Evolutionary conservation across 2,888 invertebrate genomes (phyloP), one percentile per base, ranked within the genome.

Genomic region (Nomada ferruginata): DNA sequence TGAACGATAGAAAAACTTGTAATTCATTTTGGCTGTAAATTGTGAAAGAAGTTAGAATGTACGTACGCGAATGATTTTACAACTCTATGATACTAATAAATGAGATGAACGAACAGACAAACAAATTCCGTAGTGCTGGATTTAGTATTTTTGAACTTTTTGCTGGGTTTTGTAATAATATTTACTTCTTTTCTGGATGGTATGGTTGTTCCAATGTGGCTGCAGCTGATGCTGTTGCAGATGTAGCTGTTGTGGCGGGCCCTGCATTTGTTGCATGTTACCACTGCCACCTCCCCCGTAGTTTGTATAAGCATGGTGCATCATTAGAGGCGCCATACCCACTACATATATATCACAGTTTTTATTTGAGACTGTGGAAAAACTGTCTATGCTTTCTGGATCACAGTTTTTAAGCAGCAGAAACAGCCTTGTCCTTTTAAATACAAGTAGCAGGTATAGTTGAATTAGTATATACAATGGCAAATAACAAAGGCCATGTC

Each of bases 261-360:
- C 94, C 94, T 94, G 95, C 94, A 93, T 93, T 93, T 93, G 93
- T 93, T 92, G 93, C 90, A 93, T 91, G 92, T 93, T 93, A 95
- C 95, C 95, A 94, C 94, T 94, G 94, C 94, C 94, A 93, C 94
- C 94, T 94, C 94, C 94, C 94, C 95, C 94, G 94, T 94, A 95
- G 95, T 94, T 94, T 94, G 94, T 94, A 95, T 94, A 95, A 94
- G 95, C 94, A 94, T 94, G 94, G 94, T 94, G 94, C 94, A 94
- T 94, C 94, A 94, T 94, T 93, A 94, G 91, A 93, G 94, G 93
- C 93, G 93, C 93, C 93, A 94, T 94, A 94, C 94, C 92, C 94
- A 94, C 94, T 94, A 94, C 92, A 91, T 89, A 90, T 87, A 89
- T 92, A 89, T 90, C 89, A 91, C 85, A 91, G 86, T 91, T 91